These are phyloP conservation scores for Atrichornis clamosus DNA, from an alignment of 2,113 vertebrate species.

Conservation along the genomic window DNA sequence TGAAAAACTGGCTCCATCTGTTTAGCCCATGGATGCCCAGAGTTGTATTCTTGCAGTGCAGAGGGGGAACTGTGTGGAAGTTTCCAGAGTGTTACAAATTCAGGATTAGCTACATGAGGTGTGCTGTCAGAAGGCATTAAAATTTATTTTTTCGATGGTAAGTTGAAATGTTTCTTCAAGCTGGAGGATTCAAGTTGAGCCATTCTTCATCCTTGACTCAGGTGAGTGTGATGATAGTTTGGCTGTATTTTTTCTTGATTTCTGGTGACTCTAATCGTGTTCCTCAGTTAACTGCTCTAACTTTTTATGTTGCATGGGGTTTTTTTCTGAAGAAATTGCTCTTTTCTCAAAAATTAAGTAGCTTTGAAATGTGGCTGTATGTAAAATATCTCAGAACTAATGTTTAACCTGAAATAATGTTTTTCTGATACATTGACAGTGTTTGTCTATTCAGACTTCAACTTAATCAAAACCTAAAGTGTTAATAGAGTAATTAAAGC, in stretches of 20 bases:
- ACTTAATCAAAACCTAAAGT: background rate
- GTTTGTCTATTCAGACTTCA: background rate
- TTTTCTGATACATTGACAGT: background rate
- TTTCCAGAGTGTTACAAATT: background rate
- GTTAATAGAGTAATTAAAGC: background rate
- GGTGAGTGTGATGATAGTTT: slow-evolving; percentile 12
- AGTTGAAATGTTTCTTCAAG: slow-evolving; percentile 47
- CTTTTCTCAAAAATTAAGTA: background rate
- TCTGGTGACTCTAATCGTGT: background rate
- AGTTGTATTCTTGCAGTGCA: background rate
- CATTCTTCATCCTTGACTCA: background rate
- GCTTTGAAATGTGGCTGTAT: background rate
- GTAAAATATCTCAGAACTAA: slow-evolving; percentile 12
- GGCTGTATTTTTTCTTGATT: background rate
- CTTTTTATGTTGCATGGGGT: slow-evolving; percentile 11
- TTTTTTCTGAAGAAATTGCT: background rate
- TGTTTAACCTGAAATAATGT: slow-evolving; percentile 12
- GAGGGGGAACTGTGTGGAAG: background rate
- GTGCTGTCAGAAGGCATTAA: background rate
- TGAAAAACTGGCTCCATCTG: background rate
- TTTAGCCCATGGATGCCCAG: background rate
- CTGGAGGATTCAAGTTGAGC: slow-evolving; percentile 34
- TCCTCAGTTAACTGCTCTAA: slow-evolving; percentile 30
- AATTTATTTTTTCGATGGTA: slow-evolving; percentile 1
- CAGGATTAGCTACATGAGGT: background rate